Base-by-base conservation (phyloP, 1,140 invertebrate genomes). In the Caenorhabditis tropicalis region DNA sequence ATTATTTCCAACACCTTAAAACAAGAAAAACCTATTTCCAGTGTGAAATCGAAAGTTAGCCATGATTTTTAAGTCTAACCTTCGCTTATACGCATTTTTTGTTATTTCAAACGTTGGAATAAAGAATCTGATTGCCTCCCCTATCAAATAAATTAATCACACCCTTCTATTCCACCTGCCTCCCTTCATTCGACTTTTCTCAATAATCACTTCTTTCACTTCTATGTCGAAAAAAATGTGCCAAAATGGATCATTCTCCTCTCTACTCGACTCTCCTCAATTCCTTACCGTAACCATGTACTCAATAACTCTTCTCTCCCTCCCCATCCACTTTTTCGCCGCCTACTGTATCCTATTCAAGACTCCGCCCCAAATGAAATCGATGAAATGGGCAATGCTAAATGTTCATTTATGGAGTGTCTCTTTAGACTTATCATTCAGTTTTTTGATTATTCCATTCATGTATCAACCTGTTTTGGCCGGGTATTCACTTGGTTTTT, bases 401-500 rank as follows among this genome's bases (percentile, higher is more conserved):
- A 60, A 31, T 19, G 15, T 60, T 16, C 31, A 33, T 1, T 36
- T 60, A 33, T 60, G 58, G 58, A 60, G 58, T 60, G 15, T 19
- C 33, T 60, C 29, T 4, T 60, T 60, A 33, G 58, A 60, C 33
- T 60, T 60, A 2, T 33, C 29, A 2, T 60, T 60, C 19, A 5
- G 31, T 31, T 31, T 31, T 33, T 33, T 60, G 0, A n/a, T 60
- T 60, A 33, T 60, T 60, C 58, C 58, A 33, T 60, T 60, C 19
- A 60, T 60, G 58, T 60, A 60, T 33, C 58, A 60, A 60, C 58
- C 58, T 60, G 58, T 60, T 2, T 19, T 60, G 12, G 58, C 58
- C 33, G 58, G 58, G 2, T 60, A 60, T 60, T 60, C 58, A 24
- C 15, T 60, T 0, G 58, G 58, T 2, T 24, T 60, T 10, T 16